A percentile compares a stretch with the other conserved stretches of the same genome.
phyloP scores from a whole-genome alignment of 2,888 invertebrate genomes.

The Scaptomyza parva region DNA sequence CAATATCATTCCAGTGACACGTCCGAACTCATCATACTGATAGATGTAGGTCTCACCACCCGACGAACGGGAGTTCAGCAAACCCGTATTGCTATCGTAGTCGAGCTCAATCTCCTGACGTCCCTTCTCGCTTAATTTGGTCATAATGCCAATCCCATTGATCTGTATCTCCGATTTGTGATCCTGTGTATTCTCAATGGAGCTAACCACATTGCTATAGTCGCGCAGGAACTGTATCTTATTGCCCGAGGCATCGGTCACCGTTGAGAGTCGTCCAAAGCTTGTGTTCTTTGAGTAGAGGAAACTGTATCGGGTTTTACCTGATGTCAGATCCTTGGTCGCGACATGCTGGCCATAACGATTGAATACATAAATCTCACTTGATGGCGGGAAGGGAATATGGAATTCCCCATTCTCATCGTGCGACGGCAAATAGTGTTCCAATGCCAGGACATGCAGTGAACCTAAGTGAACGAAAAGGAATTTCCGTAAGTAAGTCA shows the following conservation, averaged over 20 bases:
- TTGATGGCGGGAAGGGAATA: constrained; percentile 96
- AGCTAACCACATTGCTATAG: constrained; percentile 96
- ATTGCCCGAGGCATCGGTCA: constrained; percentile 97
- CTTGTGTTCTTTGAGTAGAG: constrained; percentile 98
- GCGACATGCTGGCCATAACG: constrained; percentile 98
- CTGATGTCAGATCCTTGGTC: constrained; percentile 97
- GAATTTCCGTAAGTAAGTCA: not conserved
- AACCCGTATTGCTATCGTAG: constrained; percentile 94
- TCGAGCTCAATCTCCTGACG: constrained; percentile 95
- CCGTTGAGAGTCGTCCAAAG: constrained; percentile 96
- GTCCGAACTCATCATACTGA: constrained; percentile 95
- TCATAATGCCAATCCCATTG: constrained; percentile 95
- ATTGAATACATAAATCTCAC: constrained; percentile 97
- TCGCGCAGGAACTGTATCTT: constrained; percentile 96
- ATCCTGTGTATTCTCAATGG: constrained; percentile 97
- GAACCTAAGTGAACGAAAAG: constrained; percentile 87
- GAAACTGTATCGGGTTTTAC: constrained; percentile 97
- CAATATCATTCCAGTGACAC: constrained; percentile 93
- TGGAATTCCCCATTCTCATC: constrained; percentile 96
- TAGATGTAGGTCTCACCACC: constrained; percentile 95
- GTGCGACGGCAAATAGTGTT: constrained; percentile 94
- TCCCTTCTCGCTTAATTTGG: constrained; percentile 94
- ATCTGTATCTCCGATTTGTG: constrained; percentile 96
- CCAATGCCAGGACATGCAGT: constrained; percentile 92
- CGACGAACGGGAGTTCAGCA: constrained; percentile 93